phyloP scores from a whole-genome alignment of 2,797 vertebrate genomes.

The Pangasius mekongensis region DNA sequence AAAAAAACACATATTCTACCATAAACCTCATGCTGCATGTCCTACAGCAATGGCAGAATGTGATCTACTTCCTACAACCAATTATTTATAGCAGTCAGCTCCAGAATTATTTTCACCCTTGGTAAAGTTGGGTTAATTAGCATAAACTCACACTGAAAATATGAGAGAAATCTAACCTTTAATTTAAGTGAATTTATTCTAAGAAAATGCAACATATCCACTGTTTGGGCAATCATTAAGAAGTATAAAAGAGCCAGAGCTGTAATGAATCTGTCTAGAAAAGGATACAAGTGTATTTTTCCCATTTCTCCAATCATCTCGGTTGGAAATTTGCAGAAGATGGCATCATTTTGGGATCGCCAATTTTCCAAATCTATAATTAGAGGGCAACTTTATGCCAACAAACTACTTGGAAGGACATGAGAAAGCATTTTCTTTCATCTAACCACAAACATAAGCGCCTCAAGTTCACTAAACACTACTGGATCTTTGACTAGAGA shows the following conservation, averaged over 20 bases:
- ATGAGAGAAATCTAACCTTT: not conserved
- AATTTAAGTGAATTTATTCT: not conserved
- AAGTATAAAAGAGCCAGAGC: not conserved
- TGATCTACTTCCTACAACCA: not conserved
- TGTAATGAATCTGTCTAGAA: not conserved
- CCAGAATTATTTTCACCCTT: not conserved
- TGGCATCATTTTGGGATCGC: not conserved
- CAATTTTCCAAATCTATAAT: not conserved
- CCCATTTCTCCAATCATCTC: not conserved
- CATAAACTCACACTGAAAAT: not conserved
- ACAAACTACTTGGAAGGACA: not conserved
- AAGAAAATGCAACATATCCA: not conserved
- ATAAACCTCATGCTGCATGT: not conserved
- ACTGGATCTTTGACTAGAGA: not conserved
- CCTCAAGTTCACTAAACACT: not conserved
- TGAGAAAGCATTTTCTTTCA: not conserved
- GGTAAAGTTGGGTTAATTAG: conserved; percentile 1
- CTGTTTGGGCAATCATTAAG: not conserved
- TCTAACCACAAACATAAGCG: not conserved
- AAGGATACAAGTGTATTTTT: too few relatives aligned
- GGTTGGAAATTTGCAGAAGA: not conserved
- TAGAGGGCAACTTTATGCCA: not conserved
- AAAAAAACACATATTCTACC: not conserved
- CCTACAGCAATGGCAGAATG: not conserved
- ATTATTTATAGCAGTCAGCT: not conserved